Evolutionary conservation across 2,797 vertebrate species (phyloP).

Genomic region (Molothrus aeneus): DNA sequence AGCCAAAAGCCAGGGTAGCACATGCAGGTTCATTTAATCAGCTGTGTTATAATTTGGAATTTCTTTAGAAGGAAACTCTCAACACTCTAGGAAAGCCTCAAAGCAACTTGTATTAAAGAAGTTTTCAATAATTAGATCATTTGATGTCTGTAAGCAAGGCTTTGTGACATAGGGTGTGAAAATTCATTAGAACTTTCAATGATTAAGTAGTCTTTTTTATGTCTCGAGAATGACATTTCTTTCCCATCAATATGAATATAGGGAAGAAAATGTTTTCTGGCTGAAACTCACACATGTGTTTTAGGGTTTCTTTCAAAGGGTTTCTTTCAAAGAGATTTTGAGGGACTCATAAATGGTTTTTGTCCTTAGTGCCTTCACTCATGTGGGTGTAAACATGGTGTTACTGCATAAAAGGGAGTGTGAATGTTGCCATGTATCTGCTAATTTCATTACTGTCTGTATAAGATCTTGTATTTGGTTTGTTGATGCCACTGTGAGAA

Average conservation of each 20-base stretch:
- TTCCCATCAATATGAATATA: background rate
- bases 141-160: slow-evolving; percentile 11
- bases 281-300: background rate
- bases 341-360: background rate
- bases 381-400: background rate
- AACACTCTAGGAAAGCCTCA: background rate
- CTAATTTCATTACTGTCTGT: background rate
- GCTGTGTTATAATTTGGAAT: background rate
- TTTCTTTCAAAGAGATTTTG: background rate
- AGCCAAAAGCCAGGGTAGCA: background rate
- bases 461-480: background rate
- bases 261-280: background rate
- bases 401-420: background rate
- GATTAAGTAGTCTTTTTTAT: background rate
- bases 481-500: background rate
- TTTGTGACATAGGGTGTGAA: background rate
- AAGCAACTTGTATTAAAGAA: background rate
- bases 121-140: background rate
- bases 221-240: background rate
- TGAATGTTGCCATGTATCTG: background rate
- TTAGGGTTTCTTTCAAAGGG: background rate
- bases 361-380: background rate
- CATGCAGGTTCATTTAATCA: background rate
- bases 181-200: slow-evolving; percentile 1
- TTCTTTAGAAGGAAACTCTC: background rate